Base-by-base conservation (phyloP, 2,113 vertebrate species). In the Trogon surrucura region DNA sequence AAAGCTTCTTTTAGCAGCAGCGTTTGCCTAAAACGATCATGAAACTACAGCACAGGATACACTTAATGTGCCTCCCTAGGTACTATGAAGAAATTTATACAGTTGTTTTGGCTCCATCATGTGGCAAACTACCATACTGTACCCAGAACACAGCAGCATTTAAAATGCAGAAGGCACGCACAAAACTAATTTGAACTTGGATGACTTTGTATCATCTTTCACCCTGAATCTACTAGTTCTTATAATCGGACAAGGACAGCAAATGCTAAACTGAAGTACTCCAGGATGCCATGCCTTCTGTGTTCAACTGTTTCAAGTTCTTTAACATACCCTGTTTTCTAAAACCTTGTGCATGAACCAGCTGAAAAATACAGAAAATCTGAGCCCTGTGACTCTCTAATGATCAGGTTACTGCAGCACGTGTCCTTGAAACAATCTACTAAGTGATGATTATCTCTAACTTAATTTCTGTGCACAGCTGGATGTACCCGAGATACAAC, bases 91-190 rank as follows among this genome's bases (percentile, higher is more conserved):
- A n/a, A 36, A 57, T 44, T 9, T 23, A 30, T 0, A 58, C 12
- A 38, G 20, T 26, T 66, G n/a, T 48, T 87, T 69, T 95, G 78
- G 84, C 89, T 89, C 96, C 91, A 91, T 74, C 94, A 69, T 5
- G 78, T 77, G 93, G 70, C 36, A 85, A 89, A 25, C 65, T 50
- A 20, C 1, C 29, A 77, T 41, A 69, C 34, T 75, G 27, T 29
- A 53, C 20, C 50, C n/a, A 48, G 9, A 75, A 81, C 54, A 54
- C 23, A 56, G 6, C 22, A 64, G 32, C 30, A 70, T 53, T 64
- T 32, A 22, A 80, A 78, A 70, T 25, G 54, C 18, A 71, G 27
- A 72, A 64, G 80, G 75, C n/a, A 25, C 3, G 3, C n/a, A 72
- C 36, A 83, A 54, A 86, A 87, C 11, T 18, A 72, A 69, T 20